These are phyloP conservation scores for Agrenia bidenticulata DNA, from an alignment of 2,888 invertebrate genomes.

Conservation along the genomic window DNA sequence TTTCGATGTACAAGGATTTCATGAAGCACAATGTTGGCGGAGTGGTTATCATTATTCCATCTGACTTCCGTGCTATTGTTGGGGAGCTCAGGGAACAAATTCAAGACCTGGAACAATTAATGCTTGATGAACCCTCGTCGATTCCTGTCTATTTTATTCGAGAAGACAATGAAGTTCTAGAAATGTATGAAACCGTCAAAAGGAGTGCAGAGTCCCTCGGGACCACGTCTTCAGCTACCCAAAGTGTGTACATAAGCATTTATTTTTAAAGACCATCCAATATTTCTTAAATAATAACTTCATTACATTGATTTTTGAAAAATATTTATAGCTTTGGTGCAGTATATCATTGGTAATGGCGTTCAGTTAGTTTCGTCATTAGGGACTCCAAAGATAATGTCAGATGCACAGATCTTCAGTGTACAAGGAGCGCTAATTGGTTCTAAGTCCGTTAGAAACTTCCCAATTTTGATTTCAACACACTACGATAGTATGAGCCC, in stretches of 20 bases:
- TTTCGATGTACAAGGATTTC: constrained; percentile 74
- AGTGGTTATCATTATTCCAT: constrained; percentile 78
- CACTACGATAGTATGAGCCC: constrained; percentile 90
- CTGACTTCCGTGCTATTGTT: constrained; percentile 66
- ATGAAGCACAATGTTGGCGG: constrained; percentile 76
- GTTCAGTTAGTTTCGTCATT: constrained; percentile 87
- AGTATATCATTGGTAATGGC: constrained; percentile 88
- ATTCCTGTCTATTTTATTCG: constrained; percentile 86
- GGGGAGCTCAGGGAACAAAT: constrained; percentile 74
- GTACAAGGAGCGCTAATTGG: constrained; percentile 81
- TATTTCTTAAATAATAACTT: constrained; percentile 10
- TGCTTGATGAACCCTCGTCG: constrained; percentile 74
- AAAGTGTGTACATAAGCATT: constrained; percentile 57
- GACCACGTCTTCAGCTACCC: constrained; percentile 73
- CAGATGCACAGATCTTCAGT: constrained; percentile 81
- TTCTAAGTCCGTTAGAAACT: constrained; percentile 68
- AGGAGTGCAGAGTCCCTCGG: constrained; percentile 69
- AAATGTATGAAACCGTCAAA: constrained; percentile 74
- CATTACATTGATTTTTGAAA: neutral
- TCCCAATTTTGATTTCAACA: constrained; percentile 83
- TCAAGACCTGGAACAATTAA: constrained; percentile 74
- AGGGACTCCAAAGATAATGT: constrained; percentile 67
- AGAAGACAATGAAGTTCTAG: constrained; percentile 72
- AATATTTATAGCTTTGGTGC: constrained; percentile 70
- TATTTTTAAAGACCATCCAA: constrained; percentile 1